phyloP scores from a whole-genome alignment of 2,113 vertebrate species.

The Alectura lathami region DNA sequence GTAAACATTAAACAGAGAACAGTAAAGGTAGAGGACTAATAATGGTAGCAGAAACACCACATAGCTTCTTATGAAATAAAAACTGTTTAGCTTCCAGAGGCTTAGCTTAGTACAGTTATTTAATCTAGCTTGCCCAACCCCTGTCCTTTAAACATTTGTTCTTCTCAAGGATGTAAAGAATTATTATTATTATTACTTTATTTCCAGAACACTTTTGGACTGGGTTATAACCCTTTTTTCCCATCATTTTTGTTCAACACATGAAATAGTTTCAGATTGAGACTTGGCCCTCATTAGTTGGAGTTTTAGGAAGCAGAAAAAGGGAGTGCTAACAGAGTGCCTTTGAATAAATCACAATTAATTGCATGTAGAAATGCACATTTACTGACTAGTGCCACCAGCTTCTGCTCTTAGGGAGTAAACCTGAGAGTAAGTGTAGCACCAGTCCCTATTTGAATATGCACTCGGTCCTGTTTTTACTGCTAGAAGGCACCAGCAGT shows the following conservation, averaged over 20 bases:
- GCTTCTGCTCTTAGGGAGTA: constrained; percentile 64
- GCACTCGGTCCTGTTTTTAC: background rate
- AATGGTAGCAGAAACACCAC: constrained; percentile 9
- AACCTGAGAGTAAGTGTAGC: constrained; percentile 58
- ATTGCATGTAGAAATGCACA: constrained; percentile 69
- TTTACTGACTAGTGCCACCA: constrained; percentile 20
- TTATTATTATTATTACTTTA: background rate
- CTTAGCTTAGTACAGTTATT: background rate
- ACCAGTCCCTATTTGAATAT: constrained; percentile 65
- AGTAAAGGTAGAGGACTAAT: background rate
- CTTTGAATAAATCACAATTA: constrained; percentile 73
- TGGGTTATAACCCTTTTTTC: constrained; percentile 14
- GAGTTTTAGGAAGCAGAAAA: constrained; percentile 68
- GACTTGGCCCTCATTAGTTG: constrained; percentile 59
- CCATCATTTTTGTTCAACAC: background rate
- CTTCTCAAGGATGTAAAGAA: background rate
- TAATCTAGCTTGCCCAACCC: constrained; percentile 30
- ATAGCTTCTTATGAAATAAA: constrained; percentile 34
- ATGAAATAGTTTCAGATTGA: constrained; percentile 47
- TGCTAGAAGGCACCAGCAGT: constrained; percentile 20
- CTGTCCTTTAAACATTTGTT: constrained; percentile 22
- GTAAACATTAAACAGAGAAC: background rate
- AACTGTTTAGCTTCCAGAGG: background rate
- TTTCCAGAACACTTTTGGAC: constrained; percentile 14
- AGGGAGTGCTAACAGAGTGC: constrained; percentile 53